Conservation (phyloP, 2,797 vertebrate species). For the Harpagifer antarcticus region DNA sequence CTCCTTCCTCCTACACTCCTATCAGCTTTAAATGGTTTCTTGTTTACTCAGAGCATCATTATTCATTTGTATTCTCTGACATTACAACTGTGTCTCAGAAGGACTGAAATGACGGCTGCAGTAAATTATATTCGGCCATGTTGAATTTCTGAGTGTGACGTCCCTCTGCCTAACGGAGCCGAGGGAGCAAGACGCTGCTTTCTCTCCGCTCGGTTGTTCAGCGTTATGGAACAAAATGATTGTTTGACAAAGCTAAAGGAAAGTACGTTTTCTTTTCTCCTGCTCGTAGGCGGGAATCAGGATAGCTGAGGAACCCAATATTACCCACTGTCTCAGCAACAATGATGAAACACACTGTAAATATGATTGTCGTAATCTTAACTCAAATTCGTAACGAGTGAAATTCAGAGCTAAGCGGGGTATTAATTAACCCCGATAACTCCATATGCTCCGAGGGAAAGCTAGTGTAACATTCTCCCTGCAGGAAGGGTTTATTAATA, state of each 20-base stretch:
- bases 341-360: constrained; percentile 66
- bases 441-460: constrained; percentile 57
- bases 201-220: constrained; percentile 45
- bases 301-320: constrained; percentile 23
- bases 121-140: constrained; percentile 58
- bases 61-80: constrained; percentile 9
- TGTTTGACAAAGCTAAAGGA: constrained; percentile 57
- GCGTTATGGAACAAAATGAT: constrained; percentile 57
- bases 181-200: constrained; percentile 44
- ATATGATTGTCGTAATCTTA: constrained; percentile 53
- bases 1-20: too few relatives aligned
- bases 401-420: constrained; percentile 50
- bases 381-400: constrained; percentile 52
- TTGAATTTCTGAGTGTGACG: constrained; percentile 56
- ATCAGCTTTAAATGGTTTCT: neutral
- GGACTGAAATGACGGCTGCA: constrained; percentile 42
- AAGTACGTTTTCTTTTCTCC: constrained; percentile 9
- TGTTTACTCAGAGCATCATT: neutral
- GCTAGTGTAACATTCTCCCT: constrained; percentile 25
- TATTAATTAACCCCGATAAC: constrained; percentile 73
- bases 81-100: constrained; percentile 32
- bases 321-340: constrained; percentile 41
- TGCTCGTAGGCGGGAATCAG: constrained; percentile 21
- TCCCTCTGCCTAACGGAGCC: constrained; percentile 55
- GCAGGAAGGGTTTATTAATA: constrained; percentile 51